Evolutionary conservation across 2,888 invertebrate genomes (phyloP).

Genomic region (Orthosia cruda): DNA sequence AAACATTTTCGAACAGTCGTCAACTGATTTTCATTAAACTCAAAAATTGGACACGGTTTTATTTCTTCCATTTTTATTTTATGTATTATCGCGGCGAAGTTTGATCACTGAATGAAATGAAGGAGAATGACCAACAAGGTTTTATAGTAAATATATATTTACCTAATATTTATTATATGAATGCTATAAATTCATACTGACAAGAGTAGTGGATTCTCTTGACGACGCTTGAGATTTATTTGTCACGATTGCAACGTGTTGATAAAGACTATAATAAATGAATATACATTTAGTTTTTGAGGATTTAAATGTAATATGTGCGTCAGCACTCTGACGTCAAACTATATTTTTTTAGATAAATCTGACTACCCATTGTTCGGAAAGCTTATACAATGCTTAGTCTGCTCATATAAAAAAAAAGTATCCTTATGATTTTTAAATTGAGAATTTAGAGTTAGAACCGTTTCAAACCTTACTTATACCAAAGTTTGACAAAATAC

Average conservation of each 20-base stretch:
- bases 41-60: conserved; percentile 32
- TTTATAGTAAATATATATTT: conserved; percentile 30
- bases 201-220: conserved; percentile 14
- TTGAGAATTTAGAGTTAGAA: too few species aligned
- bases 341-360: too few species aligned
- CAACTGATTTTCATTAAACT: conserved; percentile 63
- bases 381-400: too few species aligned
- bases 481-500: too few species aligned
- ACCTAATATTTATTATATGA: not conserved
- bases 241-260: not conserved
- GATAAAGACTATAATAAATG: not conserved
- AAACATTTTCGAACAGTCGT: conserved; percentile 60
- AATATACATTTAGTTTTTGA: too few species aligned
- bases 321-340: too few species aligned
- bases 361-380: too few species aligned
- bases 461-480: too few species aligned
- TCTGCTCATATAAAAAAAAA: too few species aligned
- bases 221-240: conserved; percentile 23
- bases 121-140: conserved; percentile 27
- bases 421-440: too few species aligned
- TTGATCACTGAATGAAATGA: conserved; percentile 9
- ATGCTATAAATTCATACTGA: not conserved
- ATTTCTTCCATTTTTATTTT: conserved; percentile 47
- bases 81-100: not conserved
- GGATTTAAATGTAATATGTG: too few species aligned